Conservation (phyloP, 2,888 invertebrate species). For the Isotomurus palustris region DNA sequence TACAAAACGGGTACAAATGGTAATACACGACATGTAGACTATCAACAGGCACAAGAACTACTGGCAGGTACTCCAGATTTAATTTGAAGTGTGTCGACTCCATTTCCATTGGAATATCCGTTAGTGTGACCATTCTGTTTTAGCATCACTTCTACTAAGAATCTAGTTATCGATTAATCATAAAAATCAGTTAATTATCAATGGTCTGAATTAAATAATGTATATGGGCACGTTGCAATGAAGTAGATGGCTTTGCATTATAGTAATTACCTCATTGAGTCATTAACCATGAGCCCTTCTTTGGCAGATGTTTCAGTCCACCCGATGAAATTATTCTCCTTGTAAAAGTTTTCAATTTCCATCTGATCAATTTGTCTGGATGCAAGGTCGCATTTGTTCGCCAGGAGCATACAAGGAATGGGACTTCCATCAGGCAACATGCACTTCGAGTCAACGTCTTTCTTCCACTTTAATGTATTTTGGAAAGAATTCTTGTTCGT, state of each 20-base stretch:
- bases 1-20: not conserved
- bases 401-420: constrained; percentile 57
- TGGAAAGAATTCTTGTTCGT: constrained; percentile 57
- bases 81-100: constrained; percentile 26
- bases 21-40: not conserved
- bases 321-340: constrained; percentile 56
- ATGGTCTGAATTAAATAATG: not conserved
- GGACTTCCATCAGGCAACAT: constrained; percentile 55
- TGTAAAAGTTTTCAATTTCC: constrained; percentile 57
- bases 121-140: constrained; percentile 47
- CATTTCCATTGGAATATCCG: constrained; percentile 23
- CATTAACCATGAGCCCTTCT: constrained; percentile 58
- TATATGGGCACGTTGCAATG: not conserved
- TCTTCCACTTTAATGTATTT: constrained; percentile 59
- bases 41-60: constrained; percentile 34
- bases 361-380: constrained; percentile 55
- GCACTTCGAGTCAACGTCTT: constrained; percentile 58
- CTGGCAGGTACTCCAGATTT: constrained; percentile 32
- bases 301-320: constrained; percentile 61
- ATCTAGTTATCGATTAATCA: constrained; percentile 45
- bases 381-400: constrained; percentile 58
- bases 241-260: not conserved
- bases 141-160: constrained; percentile 51
- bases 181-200: not conserved
- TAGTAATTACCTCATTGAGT: constrained; percentile 54